Evolutionary conservation across 2,797 vertebrate species (phyloP), one percentile per base, ranked within the genome.

Genomic region (Lacerta agilis): DNA sequence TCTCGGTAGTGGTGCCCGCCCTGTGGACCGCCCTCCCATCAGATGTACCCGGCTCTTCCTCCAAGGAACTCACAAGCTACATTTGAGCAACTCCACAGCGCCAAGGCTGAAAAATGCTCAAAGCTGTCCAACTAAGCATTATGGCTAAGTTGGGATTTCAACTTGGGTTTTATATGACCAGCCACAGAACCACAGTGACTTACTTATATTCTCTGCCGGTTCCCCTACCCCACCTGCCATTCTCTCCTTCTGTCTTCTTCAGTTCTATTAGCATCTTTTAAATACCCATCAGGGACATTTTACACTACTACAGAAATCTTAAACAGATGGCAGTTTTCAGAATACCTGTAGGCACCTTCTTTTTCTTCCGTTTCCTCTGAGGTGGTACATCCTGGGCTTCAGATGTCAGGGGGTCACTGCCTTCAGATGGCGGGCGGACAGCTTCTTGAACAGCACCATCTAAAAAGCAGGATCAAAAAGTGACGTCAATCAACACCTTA

Each of bases 301-400:
- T 55, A 55, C 49, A 55, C 49, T 55, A 55, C 49, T 55, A 55
- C 49, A 55, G 49, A 55, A 15, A 55, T 55, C 49, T 55, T 55
- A 15, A 55, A 13, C 13, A 15, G 13, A 4, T 55, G 49, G 64
- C 55, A 75, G 10, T 43, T 66, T 86, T 87, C 71, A 83, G 93
- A 95, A 0, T 94, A 97, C 97, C 97, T 17, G 94, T 58, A 36
- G 94, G 88, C 88, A 95, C 96, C 95, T 97, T 99, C 43, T 94
- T 96, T 92, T 97, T 99, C 96, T 94, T 98, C 93, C 97, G 98
- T 89, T 96, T 98, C 93, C 96, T 98, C 11, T 97, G 97, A 36
- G 94, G 94, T 0, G 94, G 96, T 13, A 95, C 96, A 18, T 96
- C 94, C 1, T 92, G 84, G 10, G 93, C 90, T 49, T 98, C 98